Conservation (phyloP, 2,888 invertebrate species). For the Melolontha melolontha region DNA sequence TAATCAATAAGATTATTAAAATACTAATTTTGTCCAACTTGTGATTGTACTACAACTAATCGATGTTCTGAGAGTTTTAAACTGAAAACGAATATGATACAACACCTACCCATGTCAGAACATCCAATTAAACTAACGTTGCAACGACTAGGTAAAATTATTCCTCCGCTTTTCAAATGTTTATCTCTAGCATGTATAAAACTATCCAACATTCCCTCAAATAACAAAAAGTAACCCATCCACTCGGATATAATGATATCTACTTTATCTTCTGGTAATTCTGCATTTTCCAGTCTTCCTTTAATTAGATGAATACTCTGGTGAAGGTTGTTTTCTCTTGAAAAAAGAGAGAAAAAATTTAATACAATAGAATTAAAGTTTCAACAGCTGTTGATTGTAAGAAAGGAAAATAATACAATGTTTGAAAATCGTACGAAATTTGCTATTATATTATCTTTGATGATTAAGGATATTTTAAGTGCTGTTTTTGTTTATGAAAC, state of each 20-base stretch:
- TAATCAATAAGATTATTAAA: too few relatives aligned
- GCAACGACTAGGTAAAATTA: constrained; percentile 86
- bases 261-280: constrained; percentile 79
- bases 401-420: too few relatives aligned
- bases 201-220: constrained; percentile 97
- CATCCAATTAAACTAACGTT: constrained; percentile 85
- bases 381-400: too few relatives aligned
- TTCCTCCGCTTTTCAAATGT: constrained; percentile 80
- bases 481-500: too few relatives aligned
- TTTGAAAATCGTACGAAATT: too few relatives aligned
- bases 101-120: constrained; percentile 73
- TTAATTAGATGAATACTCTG: constrained; percentile 82
- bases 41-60: too few relatives aligned
- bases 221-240: constrained; percentile 98
- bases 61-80: too few relatives aligned
- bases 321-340: constrained; percentile 66
- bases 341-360: constrained; percentile 4
- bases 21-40: too few relatives aligned
- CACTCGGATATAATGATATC: constrained; percentile 97
- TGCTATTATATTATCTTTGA: too few relatives aligned
- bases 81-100: too few relatives aligned
- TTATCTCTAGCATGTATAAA: constrained; percentile 89
- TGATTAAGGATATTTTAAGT: too few relatives aligned
- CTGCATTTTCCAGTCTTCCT: constrained; percentile 87
- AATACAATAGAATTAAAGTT: too few relatives aligned